A percentile compares a stretch with the other conserved stretches of the same genome.
Conservation (phyloP, 2,888 invertebrate species). For the Apamea anceps region DNA sequence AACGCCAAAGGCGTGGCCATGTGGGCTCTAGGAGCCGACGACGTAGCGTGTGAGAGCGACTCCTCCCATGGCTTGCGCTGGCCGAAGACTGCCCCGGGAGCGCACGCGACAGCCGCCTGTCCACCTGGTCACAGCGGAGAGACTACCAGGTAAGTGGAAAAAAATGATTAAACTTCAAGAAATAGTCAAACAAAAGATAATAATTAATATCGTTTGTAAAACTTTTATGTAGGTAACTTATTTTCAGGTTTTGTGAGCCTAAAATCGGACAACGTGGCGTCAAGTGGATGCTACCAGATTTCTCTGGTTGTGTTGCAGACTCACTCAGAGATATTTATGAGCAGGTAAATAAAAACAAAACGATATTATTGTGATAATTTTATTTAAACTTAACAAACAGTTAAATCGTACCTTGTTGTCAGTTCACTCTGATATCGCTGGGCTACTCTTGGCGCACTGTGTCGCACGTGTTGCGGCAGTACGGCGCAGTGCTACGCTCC, state of each 20-base stretch:
- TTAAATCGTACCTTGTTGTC: slow-evolving; percentile 24
- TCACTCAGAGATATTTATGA: slow-evolving; percentile 91
- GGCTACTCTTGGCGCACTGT: slow-evolving; percentile 92
- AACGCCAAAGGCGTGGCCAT: slow-evolving; percentile 90
- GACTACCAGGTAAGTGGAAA: slow-evolving; percentile 77
- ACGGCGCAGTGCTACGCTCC: slow-evolving; percentile 89
- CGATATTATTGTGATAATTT: background rate
- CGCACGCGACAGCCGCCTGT: slow-evolving; percentile 89
- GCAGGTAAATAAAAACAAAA: slow-evolving; percentile 82
- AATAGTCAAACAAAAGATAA: background rate
- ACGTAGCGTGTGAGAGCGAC: slow-evolving; percentile 88
- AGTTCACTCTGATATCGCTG: slow-evolving; percentile 87
- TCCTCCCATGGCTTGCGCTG: slow-evolving; percentile 89
- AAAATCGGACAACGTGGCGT: slow-evolving; percentile 90
- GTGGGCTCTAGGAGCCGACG: slow-evolving; percentile 92
- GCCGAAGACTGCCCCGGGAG: slow-evolving; percentile 93
- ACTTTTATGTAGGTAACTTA: background rate
- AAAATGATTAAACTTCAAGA: background rate
- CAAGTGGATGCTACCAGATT: slow-evolving; percentile 94
- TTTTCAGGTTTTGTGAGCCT: slow-evolving; percentile 86
- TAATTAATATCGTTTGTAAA: background rate
- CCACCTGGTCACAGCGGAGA: slow-evolving; percentile 89
- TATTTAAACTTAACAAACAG: background rate
- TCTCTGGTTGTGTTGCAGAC: slow-evolving; percentile 93
- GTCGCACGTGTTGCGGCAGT: slow-evolving; percentile 89